phyloP scores from a whole-genome alignment of 1,140 invertebrate species.

The Epicauta chinensis region DNA sequence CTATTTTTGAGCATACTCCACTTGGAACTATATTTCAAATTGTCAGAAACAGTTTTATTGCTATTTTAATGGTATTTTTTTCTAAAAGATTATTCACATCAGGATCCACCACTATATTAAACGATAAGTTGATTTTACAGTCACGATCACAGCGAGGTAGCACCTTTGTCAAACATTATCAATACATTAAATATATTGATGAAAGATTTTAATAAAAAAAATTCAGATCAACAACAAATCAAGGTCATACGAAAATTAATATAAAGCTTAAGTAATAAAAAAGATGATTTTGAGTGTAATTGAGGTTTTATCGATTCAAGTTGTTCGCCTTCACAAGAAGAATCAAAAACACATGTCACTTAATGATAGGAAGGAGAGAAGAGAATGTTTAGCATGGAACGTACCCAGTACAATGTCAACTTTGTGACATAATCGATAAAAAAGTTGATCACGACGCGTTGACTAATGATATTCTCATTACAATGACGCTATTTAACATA shows the following conservation, averaged over 20 bases:
- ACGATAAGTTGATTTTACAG: no score
- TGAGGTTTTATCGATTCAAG: constrained; percentile 4
- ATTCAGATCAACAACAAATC: no score
- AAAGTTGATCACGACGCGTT: constrained; percentile 11
- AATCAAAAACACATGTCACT: constrained; percentile 12
- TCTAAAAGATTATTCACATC: no score
- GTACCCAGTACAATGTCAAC: constrained; percentile 12
- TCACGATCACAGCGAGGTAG: no score
- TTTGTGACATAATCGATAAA: constrained; percentile 10
- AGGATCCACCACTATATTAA: no score
- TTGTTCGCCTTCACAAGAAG: constrained; percentile 11
- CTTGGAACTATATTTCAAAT: constrained; percentile 12
- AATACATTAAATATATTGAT: no score
- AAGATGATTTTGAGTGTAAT: no score
- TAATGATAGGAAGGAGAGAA: constrained; percentile 12
- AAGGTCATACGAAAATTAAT: no score
- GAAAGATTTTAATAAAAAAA: no score
- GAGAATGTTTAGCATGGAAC: neutral
- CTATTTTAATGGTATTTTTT: constrained; percentile 8
- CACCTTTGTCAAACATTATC: no score
- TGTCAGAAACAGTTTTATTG: constrained; percentile 7
- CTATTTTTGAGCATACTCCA: constrained; percentile 2
- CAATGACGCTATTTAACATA: no score
- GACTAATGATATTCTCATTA: constrained; percentile 6
- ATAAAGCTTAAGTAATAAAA: no score